These are phyloP conservation scores for Drosophila ananassae DNA, from an alignment of 1,140 invertebrate genomes.

Conservation along the genomic window DNA sequence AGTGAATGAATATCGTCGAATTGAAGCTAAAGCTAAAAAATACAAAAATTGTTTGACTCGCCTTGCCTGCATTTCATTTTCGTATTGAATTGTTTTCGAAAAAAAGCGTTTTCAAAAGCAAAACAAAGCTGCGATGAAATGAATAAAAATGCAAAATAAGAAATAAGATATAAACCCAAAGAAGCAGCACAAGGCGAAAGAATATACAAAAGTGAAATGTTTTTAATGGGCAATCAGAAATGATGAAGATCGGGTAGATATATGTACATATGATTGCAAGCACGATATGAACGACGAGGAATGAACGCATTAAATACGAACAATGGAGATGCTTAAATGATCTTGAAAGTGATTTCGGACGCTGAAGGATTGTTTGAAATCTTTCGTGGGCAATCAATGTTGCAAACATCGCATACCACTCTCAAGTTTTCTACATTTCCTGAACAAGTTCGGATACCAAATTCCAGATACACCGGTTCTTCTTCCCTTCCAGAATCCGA, in stretches of 20 bases:
- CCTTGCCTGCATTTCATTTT: conserved; percentile 36
- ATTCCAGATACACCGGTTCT: background rate
- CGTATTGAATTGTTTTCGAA: conserved; percentile 34
- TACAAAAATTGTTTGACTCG: conserved; percentile 29
- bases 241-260: conserved; percentile 33
- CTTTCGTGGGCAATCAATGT: background rate
- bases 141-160: conserved; percentile 19
- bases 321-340: conserved; percentile 23
- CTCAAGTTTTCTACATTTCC: background rate
- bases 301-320: conserved; percentile 39
- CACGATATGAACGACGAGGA: conserved; percentile 19
- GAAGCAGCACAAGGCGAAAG: conserved; percentile 44
- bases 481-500: conserved; percentile 1
- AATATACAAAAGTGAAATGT: conserved; percentile 62
- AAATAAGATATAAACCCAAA: conserved; percentile 10
- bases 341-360: conserved; percentile 10
- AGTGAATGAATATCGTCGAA: conserved; percentile 25
- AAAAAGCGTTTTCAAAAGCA: conserved; percentile 19
- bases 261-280: background rate
- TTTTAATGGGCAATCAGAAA: conserved; percentile 49
- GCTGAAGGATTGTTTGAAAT: conserved; percentile 2
- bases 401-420: background rate
- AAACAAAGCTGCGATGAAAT: conserved; percentile 26
- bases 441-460: conserved; percentile 14
- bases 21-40: conserved; percentile 38